Base-by-base conservation (phyloP, 2,888 invertebrate genomes). In the Andrena haemorrhoa region DNA sequence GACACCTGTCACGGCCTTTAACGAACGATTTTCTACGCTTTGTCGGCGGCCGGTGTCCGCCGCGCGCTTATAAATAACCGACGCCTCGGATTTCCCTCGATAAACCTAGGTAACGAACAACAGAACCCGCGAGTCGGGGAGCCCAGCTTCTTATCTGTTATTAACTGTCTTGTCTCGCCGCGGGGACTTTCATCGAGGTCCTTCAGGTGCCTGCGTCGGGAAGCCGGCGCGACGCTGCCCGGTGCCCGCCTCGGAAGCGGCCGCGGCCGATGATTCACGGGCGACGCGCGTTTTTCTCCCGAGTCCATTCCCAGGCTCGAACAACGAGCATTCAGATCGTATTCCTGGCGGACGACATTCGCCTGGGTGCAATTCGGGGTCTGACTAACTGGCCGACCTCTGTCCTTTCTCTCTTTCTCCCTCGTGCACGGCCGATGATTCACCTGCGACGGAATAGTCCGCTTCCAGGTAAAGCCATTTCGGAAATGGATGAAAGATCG, bases 391-490 rank as follows among this genome's bases (percentile, higher is more conserved):
- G 65, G 31, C 53, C 58, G 49, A 71, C 71, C 77, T 56, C 61
- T 56, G 70, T 56, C 75, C 77, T 71, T 69, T 60, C 64, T 41
- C 65, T 56, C 29, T 29, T 60, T 56, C 53, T 70, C 69, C 63
- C 70, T 76, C 75, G 78, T 73, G 75, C 69, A 77, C 69, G 41
- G 16, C 41, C 81, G 86, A 90, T 86, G 88, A 90, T 86, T 89
- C 85, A 86, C 83, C 77, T 86, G 83, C 6, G 69, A 79, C 75
- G 83, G 78, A 83, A 86, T 83, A 83, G 75, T 61, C 77, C 61
- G 68, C 31, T 81, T 86, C 85, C 82, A 85, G 82, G 85, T 88
- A 86, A 79, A 75, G 61, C 78, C 65, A 53, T 78, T 84, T 86
- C 79, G 66, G 79, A 83, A 84, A 76, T 75, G 79, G 82, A 75